Evolutionary conservation across 2,113 vertebrate species (phyloP), one percentile per base, ranked within the genome.

Genomic region (Erythrolamprus reginae): DNA sequence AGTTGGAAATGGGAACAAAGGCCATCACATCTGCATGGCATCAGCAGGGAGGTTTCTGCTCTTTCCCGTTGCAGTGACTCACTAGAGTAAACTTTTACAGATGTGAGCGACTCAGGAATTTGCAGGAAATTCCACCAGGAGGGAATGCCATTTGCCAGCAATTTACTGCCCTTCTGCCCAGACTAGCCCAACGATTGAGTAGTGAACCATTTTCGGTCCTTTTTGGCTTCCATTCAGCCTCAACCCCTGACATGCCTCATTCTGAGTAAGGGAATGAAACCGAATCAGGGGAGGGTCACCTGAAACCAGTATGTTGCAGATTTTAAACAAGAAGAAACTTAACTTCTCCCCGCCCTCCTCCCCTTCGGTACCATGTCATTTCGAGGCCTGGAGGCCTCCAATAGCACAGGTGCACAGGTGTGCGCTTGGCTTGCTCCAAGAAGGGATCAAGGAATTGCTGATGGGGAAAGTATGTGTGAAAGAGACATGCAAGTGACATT

Each of bases 331-430:
- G 70, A 77, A 77, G 52, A 51, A 58, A 45, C 88, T 10, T 45
- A 92, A 89, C 1, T 0, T 17, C 0, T 87, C 86, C 92, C 87
- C 51, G 8, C 23, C 77, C 52, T 82, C 90, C 0, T 93, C 94
- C 94, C 93, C 94, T 42, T 92, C 93, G 12, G 95, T 93, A 95
- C 94, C 92, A 94, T 96, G 96, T 96, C 92, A 95, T 93, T 89
- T 92, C 89, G 0, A 90, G 95, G 97, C 97, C 97, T 96, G 96
- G 96, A 95, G 96, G 97, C 96, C 82, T 88, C 15, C 89, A 93
- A 93, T 94, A 95, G 96, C 92, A n/a, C 93, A 94, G 93, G 90
- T 1, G 0, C 0, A 92, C 95, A 87, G 94, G 92, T 97, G 97
- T 92, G 33, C 93, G 89, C 93, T 88, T 86, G 88, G 94, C 94